phyloP scores from a whole-genome alignment of 2,888 invertebrate genomes.

The Drosophila crucigera region DNA sequence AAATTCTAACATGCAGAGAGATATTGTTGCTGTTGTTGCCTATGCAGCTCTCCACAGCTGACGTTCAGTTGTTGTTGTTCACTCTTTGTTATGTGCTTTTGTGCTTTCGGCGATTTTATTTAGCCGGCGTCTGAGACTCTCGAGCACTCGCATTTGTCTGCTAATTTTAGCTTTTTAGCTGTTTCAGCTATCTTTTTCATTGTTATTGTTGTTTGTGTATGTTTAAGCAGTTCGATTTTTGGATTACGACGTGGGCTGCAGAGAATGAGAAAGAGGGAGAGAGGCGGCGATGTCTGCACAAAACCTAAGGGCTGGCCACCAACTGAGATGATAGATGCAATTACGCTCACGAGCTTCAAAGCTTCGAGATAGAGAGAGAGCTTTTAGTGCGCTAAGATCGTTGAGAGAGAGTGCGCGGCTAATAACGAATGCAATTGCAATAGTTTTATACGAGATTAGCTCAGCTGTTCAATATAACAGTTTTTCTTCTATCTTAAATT shows the following conservation, averaged over 20 bases:
- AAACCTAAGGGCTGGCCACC: constrained; percentile 2
- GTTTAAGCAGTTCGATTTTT: constrained; percentile 47
- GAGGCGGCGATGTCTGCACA: background rate
- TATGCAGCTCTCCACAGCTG: constrained; percentile 30
- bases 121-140: constrained; percentile 63
- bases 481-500: background rate
- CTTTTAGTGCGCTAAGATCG: background rate
- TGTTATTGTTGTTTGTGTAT: constrained; percentile 21
- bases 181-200: constrained; percentile 56
- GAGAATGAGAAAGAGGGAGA: background rate
- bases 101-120: constrained; percentile 45
- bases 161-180: constrained; percentile 80
- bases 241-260: constrained; percentile 49
- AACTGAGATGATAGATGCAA: background rate
- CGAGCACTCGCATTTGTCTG: constrained; percentile 52
- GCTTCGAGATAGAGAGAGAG: background rate
- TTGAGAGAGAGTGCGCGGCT: background rate
- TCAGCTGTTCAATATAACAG: constrained; percentile 24
- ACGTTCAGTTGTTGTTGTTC: background rate
- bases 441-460: background rate
- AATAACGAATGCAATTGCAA: background rate
- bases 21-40: constrained; percentile 44
- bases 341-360: background rate
- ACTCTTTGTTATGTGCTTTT: background rate
- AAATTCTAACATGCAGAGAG: constrained; percentile 29